Evolutionary conservation across 2,797 vertebrate genomes (phyloP).

Genomic region (Danio aesculapii): DNA sequence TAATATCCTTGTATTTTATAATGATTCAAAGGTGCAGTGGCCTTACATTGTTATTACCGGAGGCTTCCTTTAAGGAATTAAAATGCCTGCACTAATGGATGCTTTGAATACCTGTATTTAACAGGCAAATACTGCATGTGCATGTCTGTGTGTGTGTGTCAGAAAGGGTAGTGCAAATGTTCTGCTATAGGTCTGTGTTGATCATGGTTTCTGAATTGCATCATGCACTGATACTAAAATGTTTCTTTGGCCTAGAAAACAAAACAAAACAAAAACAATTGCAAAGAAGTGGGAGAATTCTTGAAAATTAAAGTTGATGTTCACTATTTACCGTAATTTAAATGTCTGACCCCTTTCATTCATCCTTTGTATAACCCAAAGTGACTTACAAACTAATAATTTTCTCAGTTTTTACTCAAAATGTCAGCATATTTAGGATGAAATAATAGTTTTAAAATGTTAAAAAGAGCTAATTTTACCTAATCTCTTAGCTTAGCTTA

Average conservation of each 20-base stretch:
- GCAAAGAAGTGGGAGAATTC: too few species aligned
- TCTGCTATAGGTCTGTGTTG: not conserved
- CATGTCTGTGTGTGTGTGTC: not conserved
- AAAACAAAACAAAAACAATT: too few species aligned
- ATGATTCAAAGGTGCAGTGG: not conserved
- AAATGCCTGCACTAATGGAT: not conserved
- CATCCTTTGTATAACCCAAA: too few species aligned
- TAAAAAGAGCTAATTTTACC: too few species aligned
- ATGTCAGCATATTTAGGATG: too few species aligned
- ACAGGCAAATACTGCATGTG: not conserved
- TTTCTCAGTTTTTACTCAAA: too few species aligned
- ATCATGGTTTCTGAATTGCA: not conserved
- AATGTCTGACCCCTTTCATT: too few species aligned
- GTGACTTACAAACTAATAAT: too few species aligned
- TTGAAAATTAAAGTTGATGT: too few species aligned
- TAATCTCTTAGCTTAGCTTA: too few species aligned
- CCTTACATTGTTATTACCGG: not conserved
- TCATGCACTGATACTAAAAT: not conserved
- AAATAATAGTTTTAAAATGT: too few species aligned
- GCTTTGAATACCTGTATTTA: not conserved
- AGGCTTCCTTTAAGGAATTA: not conserved
- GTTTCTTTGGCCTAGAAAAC: not conserved
- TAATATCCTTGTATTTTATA: conserved; percentile 25
- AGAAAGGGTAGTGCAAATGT: not conserved
- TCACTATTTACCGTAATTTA: too few species aligned